Evolutionary conservation across 2,797 vertebrate species (phyloP).

Genomic region (Erethizon dorsatum): DNA sequence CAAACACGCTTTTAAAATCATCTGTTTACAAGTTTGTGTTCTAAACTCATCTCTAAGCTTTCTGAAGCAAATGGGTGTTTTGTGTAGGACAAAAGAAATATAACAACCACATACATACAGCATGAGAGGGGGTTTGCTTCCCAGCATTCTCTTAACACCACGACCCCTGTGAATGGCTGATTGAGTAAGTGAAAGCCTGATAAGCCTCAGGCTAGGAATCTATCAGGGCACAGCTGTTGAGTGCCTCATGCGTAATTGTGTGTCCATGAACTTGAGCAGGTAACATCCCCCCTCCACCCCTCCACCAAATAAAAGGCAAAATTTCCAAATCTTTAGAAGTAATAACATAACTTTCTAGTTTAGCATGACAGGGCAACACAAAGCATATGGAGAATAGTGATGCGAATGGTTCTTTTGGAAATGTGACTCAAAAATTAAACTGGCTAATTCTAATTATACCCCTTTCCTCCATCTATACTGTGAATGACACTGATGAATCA

Average conservation of each 20-base stretch:
- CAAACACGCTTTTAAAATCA: neutral
- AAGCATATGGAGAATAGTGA: neutral
- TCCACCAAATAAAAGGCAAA: neutral
- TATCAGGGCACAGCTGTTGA: neutral
- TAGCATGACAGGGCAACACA: neutral
- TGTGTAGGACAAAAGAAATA: neutral
- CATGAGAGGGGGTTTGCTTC: neutral
- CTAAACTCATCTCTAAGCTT: neutral
- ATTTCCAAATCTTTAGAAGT: neutral
- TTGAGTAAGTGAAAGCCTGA: constrained; percentile 8
- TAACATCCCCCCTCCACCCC: neutral
- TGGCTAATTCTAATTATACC: neutral
- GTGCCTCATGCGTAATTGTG: neutral
- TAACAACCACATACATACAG: neutral
- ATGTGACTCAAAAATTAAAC: neutral
- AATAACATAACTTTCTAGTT: neutral
- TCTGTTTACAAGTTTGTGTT: neutral
- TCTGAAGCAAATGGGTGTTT: neutral
- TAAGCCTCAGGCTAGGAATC: neutral
- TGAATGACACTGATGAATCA: constrained; percentile 29
- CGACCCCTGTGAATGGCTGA: neutral
- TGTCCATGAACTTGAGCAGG: neutral
- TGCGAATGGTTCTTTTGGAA: neutral
- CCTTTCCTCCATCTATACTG: neutral
- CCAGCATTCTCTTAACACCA: neutral